Base-by-base conservation (phyloP, 2,113 vertebrate genomes). In the Hyaena hyaena region DNA sequence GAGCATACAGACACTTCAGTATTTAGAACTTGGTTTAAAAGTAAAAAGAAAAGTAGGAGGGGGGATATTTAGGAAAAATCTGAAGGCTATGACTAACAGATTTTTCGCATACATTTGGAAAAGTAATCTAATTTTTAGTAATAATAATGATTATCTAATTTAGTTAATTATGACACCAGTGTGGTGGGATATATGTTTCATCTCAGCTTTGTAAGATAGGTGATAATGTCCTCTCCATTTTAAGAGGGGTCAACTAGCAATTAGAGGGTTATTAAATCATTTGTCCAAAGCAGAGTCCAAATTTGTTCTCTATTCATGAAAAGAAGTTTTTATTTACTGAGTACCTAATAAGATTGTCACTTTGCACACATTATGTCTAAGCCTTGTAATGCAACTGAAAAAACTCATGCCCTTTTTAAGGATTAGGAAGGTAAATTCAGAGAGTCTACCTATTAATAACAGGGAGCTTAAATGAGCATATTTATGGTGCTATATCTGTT, bases 211-310 rank as follows among this genome's bases (percentile, higher is more conserved):
- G 16, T 31, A 39, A 66, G 3, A 61, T 15, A 50, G 26, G 1
- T 31, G 12, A 8, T 6, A 84, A 31, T 74, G 6, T 68, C 84
- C 11, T 88, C 2, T 4, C 48, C 43, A 80, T 83, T 74, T 90
- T n/a, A 80, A 80, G 24, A 55, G 24, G 11, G 4, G 3, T 43
- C 2, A 26, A 3, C 55, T 73, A 76, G n/a, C 43, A 95, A 93
- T 39, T 76, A 81, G 23, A 80, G 24, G 39, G 2, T 45, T 96
- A 93, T 45, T 96, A 93, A 91, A 84, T 68, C 10, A 88, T 91
- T 80, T 84, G 10, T 10, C n/a, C 80, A 77, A 71, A 92, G 28
- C 68, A 53, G 50, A 73, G 39, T 23, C 12, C 80, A 93, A 88
- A 61, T 93, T 55, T 84, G 28, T 92, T 73, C 69, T 96, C 2